Base-by-base conservation (phyloP, 2,113 vertebrate species). In the Onychostruthus taczanowskii region DNA sequence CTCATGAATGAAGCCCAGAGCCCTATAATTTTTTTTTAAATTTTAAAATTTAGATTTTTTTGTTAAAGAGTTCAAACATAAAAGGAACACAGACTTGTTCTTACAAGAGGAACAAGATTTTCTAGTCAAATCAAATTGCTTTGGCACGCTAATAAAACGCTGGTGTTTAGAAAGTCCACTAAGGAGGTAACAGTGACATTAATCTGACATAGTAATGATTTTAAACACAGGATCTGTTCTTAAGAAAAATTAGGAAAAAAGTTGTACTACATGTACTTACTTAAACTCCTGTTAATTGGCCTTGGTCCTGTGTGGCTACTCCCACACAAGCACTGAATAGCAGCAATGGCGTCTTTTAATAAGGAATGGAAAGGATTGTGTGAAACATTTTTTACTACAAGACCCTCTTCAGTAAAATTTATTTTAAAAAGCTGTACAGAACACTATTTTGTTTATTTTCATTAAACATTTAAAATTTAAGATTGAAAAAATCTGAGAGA, bases 41-140 rank as follows among this genome's bases (percentile, higher is more conserved):
- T 59, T 35, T 20, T 26, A 52, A 94, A 72, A 11, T 12, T 50
- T 90, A 89, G 64, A n/a, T 62, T 92, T 89, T 88, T 88, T 95
- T 95, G 62, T 79, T 96, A 63, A 89, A 93, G 52, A 91, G 81
- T 94, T 97, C 87, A 94, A 97, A 88, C 69, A 80, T 90, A 82
- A 96, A 97, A 97, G 78, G 69, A 97, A 95, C 84, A 92, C 61
- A 87, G 95, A 85, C 69, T 95, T 95, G 80, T 94, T 97, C 89
- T 95, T 97, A 96, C 24, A 96, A 97, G 91, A 98, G 95, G 77
- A 98, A 97, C 77, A 93, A 97, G 93, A 93, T 94, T 97, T 95
- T 96, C 96, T 97, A 98, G 98, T 97, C 96, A 98, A 97, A 97
- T 91, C 72, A 97, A 98, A 96, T 97, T 96, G 89, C 96, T 98